Base-by-base conservation (phyloP, 2,888 invertebrate genomes). In the Heliconius erato region DNA sequence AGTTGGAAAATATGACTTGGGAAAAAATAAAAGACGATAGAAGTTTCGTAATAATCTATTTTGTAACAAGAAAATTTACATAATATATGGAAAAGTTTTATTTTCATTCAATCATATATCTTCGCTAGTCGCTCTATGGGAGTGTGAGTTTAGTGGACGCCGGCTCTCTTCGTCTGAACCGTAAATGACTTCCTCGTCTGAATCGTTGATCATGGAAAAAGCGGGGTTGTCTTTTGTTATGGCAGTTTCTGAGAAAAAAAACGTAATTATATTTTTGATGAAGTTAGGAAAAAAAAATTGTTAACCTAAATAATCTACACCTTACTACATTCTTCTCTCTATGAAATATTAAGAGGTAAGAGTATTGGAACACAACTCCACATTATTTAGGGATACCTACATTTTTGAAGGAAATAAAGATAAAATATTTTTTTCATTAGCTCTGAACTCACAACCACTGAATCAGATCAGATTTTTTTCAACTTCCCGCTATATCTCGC, bases 121-220 rank as follows among this genome's bases (percentile, higher is more conserved):
- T 89, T 96, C 94, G 78, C 97, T 96, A 97, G 95, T 98, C 97
- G 94, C 97, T 89, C 93, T 92, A 89, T 97, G 96, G 11, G 87
- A 84, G 77, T 96, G 96, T 79, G 98, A 96, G 86, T 98, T 98
- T 79, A 98, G 96, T 1, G 98, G 98, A 85, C 98, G 96, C 83
- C 98, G 96, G 89, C 98, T 98, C 88, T 98, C 98, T 89, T 98
- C 98, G 86, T 98, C 98, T 0, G 98, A 98, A 35, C 99, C 99
- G 92, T 99, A 99, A 88, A 99, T 98, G 14, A 99, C 99, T 87
- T 99, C 99, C 93, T 99, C 99, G 91, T 99, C 99, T 0, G 99
- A 99, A 91, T 99, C 99, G 94, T 99, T 99, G 88, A 99, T 98
- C 99, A 99, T 99, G 35, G 99, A 99, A 94, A 99, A 98, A 19